Percentiles rank a stretch among this genome's conserved stretches.
Evolutionary conservation across 1,140 invertebrate genomes (phyloP).

Genomic region (Cydia splendana): DNA sequence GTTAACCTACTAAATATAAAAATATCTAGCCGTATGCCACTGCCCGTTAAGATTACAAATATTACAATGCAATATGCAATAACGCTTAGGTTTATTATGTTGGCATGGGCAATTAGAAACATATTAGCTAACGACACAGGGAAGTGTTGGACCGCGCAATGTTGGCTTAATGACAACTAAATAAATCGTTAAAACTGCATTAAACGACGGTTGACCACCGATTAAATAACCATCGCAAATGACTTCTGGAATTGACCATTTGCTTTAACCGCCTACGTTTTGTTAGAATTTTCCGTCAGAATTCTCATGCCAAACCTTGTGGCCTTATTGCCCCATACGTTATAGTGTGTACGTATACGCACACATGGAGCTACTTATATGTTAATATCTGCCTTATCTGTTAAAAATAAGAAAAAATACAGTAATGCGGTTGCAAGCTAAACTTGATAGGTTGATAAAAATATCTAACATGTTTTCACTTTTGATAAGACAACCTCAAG

Average conservation of each 20-base stretch:
- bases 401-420: too few relatives aligned
- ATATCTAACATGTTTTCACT: too few relatives aligned
- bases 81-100: background rate
- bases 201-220: background rate
- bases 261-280: background rate
- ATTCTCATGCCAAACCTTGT: background rate
- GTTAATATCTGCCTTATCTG: too few relatives aligned
- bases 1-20: background rate
- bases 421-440: too few relatives aligned
- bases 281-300: background rate
- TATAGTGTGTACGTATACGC: too few relatives aligned
- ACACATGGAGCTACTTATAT: too few relatives aligned
- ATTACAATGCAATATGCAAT: background rate
- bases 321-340: too few relatives aligned
- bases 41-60: background rate
- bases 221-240: background rate
- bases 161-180: slow-evolving; percentile 9
- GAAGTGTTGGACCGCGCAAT: background rate
- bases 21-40: background rate
- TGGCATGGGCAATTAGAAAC: slow-evolving; percentile 9
- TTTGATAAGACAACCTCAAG: too few relatives aligned
- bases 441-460: too few relatives aligned
- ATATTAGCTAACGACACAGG: slow-evolving; percentile 21
- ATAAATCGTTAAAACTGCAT: slow-evolving; percentile 29
- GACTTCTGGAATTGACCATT: slow-evolving; percentile 1